Evolutionary conservation across 2,113 vertebrate genomes (phyloP), one percentile per base, ranked within the genome.

Genomic region (Sinocyclocheilus grahami): DNA sequence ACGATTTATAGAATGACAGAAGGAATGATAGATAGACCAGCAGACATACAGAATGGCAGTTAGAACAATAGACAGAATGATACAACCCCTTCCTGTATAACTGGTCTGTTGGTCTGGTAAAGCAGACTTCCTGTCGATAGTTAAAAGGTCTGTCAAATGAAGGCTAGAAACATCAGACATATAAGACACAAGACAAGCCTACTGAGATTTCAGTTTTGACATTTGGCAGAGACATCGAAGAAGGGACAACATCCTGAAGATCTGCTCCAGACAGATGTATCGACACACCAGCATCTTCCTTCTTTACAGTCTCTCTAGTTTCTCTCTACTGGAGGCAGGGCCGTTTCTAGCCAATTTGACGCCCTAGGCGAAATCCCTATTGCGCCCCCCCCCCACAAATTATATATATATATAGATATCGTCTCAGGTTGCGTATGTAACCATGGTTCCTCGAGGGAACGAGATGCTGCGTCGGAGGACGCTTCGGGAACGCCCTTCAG

Each of bases 181-280:
- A 33, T 58, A 30, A 10, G 27, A 58, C 7, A 2, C 51, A 33
- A 62, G 33, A 37, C 30, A 37, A 24, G 33, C 12, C 30, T 55
- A 2, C 27, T 55, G 75, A 51, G 33, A 37, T 39, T 42, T 78
- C 51, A 18, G 24, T 58, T 58, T 78, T 30, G 14, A 53, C 27
- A 58, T 22, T 58, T 78, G 77, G 14, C 24, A 78, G 53, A 78
- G 77, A 60, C 53, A 37, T 37, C 77, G 13, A 60, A 55, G 27
- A 37, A 60, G 16, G 53, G 6, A 9, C 10, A 79, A n/a, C 10
- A 2, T 79, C 4, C 53, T 79, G 27, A 60, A 77, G 24, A 79
- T 60, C 77, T 58, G 10, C 77, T 60, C 51, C 53, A 79, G 53
- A 60, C 77, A 79, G 77, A 79, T 79, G 30, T 39, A 79, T 58